Base-by-base conservation (phyloP, 2,113 vertebrate genomes). In the Plotosus lineatus region DNA sequence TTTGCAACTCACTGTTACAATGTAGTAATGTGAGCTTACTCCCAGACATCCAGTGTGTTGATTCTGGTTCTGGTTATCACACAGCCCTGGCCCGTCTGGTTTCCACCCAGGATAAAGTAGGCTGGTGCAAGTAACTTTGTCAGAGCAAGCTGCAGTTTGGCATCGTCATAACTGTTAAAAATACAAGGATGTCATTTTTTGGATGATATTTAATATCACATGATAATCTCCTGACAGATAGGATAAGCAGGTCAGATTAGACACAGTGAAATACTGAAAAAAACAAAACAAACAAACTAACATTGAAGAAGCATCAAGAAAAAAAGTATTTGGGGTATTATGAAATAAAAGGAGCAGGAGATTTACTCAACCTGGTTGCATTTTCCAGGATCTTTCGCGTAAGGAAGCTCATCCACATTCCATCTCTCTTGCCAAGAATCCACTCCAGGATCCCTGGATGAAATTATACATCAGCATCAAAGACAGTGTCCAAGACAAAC, bases 51-150 rank as follows among this genome's bases (percentile, higher is more conserved):
- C 83, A 96, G 81, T 33, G 88, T 23, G 28, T 87, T 86, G 74
- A 85, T 88, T 80, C 95, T 93, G 60, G 90, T 92, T 72, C 95
- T 92, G 68, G 95, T 95, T 84, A 96, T 96, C 83, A 96, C 93
- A 85, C 95, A 95, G 0, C 94, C 95, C 65, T 96, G 92, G 7
- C 92, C 94, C 12, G 94, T 92, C 65, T 89, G 90, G 89, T 92
- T 95, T 80, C 95, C 95, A 77, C 93, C 95, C 74, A 96, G 88
- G 83, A 96, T 96, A 87, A 95, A 96, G 81, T 96, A 96, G 2
- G 94, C 95, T 19, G 95, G 95, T 56, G 95, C 95, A 83, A 95
- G 61, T 46, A 95, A 60, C 74, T 93, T 92, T 66, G 94, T 93
- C 66, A 92, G 93, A 28, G 82, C 84, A 81, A 96, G 68, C 85